Conservation (phyloP, 37 sponge, comb jelly and placozoan species). For the Haliclona indistincta region DNA sequence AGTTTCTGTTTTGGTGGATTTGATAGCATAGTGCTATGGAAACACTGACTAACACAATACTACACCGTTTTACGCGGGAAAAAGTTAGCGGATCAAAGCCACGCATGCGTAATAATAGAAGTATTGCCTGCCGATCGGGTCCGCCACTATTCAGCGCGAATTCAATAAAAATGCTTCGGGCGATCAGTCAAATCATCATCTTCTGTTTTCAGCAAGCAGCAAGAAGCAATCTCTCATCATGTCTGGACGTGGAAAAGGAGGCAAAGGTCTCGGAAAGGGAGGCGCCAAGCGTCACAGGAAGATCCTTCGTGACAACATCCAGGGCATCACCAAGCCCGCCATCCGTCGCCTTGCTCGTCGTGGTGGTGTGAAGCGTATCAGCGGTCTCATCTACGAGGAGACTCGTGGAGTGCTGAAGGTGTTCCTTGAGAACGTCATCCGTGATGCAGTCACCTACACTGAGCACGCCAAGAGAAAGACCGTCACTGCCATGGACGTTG, state of each 20-base stretch:
- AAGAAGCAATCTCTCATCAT: no score
- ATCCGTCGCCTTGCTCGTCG: conserved; percentile 97
- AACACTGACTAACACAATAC: no score
- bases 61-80: no score
- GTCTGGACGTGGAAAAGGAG: conserved; percentile 99
- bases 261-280: conserved; percentile 98
- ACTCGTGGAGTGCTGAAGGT: conserved; percentile 98
- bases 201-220: no score
- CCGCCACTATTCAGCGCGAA: no score
- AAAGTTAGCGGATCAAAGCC: no score
- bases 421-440: conserved; percentile 97
- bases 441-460: conserved; percentile 99
- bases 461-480: conserved; percentile 99
- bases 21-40: no score
- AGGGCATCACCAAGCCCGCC: conserved; percentile 98
- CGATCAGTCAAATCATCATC: no score
- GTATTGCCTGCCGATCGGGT: no score
- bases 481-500: conserved; percentile 98
- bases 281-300: conserved; percentile 99
- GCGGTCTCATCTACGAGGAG: conserved; percentile 97
- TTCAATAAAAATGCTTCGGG: no score
- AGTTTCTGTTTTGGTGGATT: no score
- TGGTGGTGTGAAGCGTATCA: conserved; percentile 98
- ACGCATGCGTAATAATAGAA: no score
- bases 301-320: conserved; percentile 99